Conservation (phyloP, 2,113 vertebrate species). For the Motacilla alba region DNA sequence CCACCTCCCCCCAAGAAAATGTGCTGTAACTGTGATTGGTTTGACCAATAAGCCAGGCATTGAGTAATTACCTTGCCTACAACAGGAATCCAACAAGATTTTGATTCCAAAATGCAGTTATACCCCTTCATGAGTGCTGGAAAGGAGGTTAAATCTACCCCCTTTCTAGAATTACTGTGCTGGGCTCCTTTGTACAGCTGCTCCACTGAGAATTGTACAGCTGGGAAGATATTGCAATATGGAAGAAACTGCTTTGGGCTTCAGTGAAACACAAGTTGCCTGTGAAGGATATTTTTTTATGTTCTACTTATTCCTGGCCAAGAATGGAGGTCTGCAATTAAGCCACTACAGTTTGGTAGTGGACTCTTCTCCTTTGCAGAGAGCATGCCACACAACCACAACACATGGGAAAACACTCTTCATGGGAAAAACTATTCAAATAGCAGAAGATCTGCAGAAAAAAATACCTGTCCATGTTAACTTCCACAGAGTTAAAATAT, state of each 20-base stretch:
- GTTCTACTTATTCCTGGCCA: neutral
- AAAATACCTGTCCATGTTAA: neutral
- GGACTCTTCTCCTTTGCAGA: neutral
- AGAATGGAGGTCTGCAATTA: neutral
- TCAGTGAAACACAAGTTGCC: neutral
- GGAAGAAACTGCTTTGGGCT: neutral
- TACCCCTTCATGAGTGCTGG: neutral
- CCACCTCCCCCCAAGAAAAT: neutral
- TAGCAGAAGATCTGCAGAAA: neutral
- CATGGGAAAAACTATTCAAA: neutral
- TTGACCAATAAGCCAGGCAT: neutral
- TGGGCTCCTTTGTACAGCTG: neutral
- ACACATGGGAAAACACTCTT: neutral
- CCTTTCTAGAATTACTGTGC: neutral
- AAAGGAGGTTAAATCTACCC: neutral
- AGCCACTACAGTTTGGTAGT: neutral
- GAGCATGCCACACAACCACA: neutral
- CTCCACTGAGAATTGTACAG: neutral
- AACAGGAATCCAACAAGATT: neutral
- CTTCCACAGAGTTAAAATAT: neutral
- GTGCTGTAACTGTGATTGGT: neutral
- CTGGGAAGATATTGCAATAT: accelerated
- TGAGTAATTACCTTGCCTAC: neutral
- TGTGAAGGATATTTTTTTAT: neutral
- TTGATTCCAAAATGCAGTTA: neutral